Conservation (phyloP, 2,113 vertebrate genomes). For the Callopanchax toddi region DNA sequence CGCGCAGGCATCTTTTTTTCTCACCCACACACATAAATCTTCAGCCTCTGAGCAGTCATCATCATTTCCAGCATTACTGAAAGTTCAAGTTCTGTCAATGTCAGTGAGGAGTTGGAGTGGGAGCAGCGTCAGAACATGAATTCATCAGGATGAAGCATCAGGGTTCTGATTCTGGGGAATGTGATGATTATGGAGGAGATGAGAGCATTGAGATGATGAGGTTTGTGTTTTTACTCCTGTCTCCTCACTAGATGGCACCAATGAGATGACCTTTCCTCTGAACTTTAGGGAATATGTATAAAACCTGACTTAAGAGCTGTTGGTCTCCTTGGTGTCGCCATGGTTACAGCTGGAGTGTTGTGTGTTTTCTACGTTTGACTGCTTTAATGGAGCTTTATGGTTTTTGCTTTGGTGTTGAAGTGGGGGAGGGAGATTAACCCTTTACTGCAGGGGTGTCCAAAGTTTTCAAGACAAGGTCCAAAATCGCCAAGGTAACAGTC, state of each 20-base stretch:
- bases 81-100: slow-evolving; percentile 59
- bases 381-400: slow-evolving; percentile 50
- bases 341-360: slow-evolving; percentile 40
- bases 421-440: too few species aligned
- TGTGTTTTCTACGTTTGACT: too few species aligned
- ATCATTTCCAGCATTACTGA: slow-evolving; percentile 29
- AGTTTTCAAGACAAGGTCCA: too few species aligned
- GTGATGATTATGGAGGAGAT: too few species aligned
- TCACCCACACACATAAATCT: background rate
- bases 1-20: slow-evolving; percentile 2
- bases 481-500: too few species aligned
- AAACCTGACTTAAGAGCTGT: background rate
- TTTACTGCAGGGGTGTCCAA: too few species aligned
- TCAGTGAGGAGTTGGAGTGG: slow-evolving; percentile 41
- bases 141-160: too few species aligned
- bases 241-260: slow-evolving; percentile 65
- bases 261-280: slow-evolving; percentile 14
- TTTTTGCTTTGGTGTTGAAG: too few species aligned
- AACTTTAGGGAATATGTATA: background rate
- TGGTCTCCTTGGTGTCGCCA: slow-evolving; percentile 6
- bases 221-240: background rate
- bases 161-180: too few species aligned
- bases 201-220: background rate
- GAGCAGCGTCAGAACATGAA: slow-evolving; percentile 16
- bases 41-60: slow-evolving; percentile 18